phyloP scores from a whole-genome alignment of 2,888 invertebrate species.

The Lysandra bellargus region DNA sequence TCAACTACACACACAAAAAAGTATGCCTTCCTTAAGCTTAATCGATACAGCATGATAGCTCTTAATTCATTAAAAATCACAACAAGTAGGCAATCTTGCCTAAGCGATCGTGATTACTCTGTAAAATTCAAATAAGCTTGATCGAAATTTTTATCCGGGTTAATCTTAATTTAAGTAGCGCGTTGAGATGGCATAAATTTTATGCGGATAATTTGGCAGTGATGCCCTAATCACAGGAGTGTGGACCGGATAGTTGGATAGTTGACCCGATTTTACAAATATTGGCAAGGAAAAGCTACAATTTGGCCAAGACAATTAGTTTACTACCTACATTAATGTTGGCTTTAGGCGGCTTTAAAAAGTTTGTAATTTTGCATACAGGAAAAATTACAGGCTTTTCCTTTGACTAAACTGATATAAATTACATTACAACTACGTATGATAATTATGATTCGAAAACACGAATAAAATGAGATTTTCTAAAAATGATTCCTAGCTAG shows the following conservation, averaged over 20 bases:
- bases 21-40: no score
- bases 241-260: conserved; percentile 43
- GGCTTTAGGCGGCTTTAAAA: conserved; percentile 10
- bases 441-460: no score
- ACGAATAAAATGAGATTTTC: no score
- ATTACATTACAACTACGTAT: no score
- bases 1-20: neutral
- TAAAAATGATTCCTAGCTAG: no score
- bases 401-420: no score
- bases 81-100: no score
- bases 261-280: conserved; percentile 48
- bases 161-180: conserved; percentile 42
- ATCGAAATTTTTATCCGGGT: neutral
- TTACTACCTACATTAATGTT: conserved; percentile 19
- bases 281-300: conserved; percentile 44
- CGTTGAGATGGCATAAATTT: conserved; percentile 40
- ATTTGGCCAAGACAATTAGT: conserved; percentile 42
- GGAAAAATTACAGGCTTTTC: no score
- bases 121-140: neutral
- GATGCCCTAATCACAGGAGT: conserved; percentile 52
- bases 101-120: neutral
- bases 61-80: neutral
- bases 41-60: neutral
- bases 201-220: conserved; percentile 52
- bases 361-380: neutral